Conservation (phyloP, 2,888 invertebrate genomes). For the Mimumesa dahlbomi region DNA sequence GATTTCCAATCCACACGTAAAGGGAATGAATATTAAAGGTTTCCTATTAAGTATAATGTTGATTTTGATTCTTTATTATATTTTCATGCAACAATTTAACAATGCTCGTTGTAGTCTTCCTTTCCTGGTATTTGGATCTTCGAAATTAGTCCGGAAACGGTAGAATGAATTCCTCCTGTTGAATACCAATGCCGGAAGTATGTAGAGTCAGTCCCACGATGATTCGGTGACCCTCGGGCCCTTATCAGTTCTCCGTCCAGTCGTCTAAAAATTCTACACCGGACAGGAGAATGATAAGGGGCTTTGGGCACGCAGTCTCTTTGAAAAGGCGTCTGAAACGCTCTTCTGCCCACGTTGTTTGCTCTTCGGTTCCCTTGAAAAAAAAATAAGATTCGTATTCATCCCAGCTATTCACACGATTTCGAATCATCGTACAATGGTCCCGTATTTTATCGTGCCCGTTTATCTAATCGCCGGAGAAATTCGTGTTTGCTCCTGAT, state of each 20-base stretch:
- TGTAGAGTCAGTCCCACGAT: constrained; percentile 66
- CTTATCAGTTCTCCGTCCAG: constrained; percentile 99
- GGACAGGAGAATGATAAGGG: constrained; percentile 98
- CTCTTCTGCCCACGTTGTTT: not conserved
- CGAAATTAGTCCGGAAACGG: not conserved
- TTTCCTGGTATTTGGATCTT: too few species aligned
- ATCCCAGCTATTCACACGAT: too few species aligned
- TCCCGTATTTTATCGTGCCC: constrained; percentile 8
- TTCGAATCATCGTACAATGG: not conserved
- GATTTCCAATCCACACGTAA: too few species aligned
- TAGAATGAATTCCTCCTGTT: not conserved
- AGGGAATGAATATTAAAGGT: too few species aligned
- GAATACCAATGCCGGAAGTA: not conserved
- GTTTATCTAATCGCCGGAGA: constrained; percentile 43
- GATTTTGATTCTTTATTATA: too few species aligned
- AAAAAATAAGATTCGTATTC: not conserved
- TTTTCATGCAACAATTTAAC: too few species aligned
- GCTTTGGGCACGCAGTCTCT: constrained; percentile 74
- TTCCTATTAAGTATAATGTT: too few species aligned
- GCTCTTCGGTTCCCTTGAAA: not conserved
- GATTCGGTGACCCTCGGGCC: constrained; percentile 88
- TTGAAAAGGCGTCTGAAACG: not conserved
- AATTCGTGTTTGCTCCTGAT: constrained; percentile 44
- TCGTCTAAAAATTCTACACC: constrained; percentile 87
- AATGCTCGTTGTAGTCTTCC: too few species aligned